Base-by-base conservation (phyloP, 2,888 invertebrate genomes). In the Hydropsyche betteni region DNA sequence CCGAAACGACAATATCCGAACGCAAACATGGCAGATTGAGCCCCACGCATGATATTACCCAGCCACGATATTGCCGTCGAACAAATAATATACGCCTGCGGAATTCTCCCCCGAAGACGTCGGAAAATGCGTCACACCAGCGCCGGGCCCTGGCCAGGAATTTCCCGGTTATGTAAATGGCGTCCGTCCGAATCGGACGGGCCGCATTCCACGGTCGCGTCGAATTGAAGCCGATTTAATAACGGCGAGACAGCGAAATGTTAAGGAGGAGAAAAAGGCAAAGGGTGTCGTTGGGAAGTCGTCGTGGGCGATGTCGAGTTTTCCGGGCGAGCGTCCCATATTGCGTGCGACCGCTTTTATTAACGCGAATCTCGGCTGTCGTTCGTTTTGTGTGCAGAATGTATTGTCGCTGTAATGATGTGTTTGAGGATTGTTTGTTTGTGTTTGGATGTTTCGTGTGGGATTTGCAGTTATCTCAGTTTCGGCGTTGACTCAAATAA, bases 161-260 rank as follows among this genome's bases (percentile, higher is more conserved):
- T 44, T 44, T 44, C 14, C 64, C 64, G 64, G 64, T 64, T 64
- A 64, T 64, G 34, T 36, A 64, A 64, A 64, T 64, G 64, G 64
- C 36, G 64, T 64, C 36, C 64, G 64, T 64, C 64, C 64, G 64
- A 61, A 10, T 61, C 38, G 50, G 69, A 50, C 69, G 38, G 24
- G 6, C 34, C 69, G 51, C 50, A 52, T 69, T 64, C 73, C 68
- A 12, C 36, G 10, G 44, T 34, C 75, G 77, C 76, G 76, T 79
- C 76, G 79, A 78, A 79, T 78, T 85, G 86, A 84, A 87, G 86
- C 86, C 84, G 86, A 87, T 87, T 87, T 87, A 87, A 87, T 87
- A 87, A 87, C 85, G 83, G 81, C 44, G 73, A 78, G 70, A 75
- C 75, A 78, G 80, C 24, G 24, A 24, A 24, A 24, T 24, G 24